Percentiles rank a stretch among this genome's conserved stretches.
Conservation (phyloP, 2,888 invertebrate genomes). For the Drosophila quinaria region DNA sequence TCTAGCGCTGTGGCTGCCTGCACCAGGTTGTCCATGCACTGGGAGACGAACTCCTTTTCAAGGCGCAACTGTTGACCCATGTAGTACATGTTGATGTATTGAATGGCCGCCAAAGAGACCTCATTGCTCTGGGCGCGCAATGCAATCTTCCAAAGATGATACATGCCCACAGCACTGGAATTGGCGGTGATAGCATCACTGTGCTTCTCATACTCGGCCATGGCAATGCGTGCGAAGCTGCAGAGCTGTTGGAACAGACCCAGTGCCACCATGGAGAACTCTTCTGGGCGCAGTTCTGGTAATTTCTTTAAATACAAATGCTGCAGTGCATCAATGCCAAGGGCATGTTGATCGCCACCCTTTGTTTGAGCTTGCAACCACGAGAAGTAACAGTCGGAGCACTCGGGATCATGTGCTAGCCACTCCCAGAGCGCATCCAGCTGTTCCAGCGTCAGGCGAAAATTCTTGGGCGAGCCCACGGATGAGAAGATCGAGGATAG, state of each 20-base stretch:
- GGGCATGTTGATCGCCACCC: slow-evolving; percentile 95
- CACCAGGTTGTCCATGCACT: slow-evolving; percentile 96
- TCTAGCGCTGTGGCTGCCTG: slow-evolving; percentile 92
- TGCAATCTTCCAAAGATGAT: slow-evolving; percentile 97
- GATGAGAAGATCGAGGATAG: slow-evolving; percentile 96
- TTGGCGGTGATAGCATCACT: slow-evolving; percentile 82
- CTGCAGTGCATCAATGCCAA: slow-evolving; percentile 94
- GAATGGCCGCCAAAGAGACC: slow-evolving; percentile 97
- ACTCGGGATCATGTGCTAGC: slow-evolving; percentile 93
- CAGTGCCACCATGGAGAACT: slow-evolving; percentile 96
- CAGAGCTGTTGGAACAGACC: slow-evolving; percentile 96
- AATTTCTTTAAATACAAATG: slow-evolving; percentile 95
- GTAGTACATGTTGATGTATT: slow-evolving; percentile 97
- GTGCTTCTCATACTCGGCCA: slow-evolving; percentile 89
- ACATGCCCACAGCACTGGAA: slow-evolving; percentile 93
- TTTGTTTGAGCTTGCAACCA: slow-evolving; percentile 97
- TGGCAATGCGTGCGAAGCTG: slow-evolving; percentile 93
- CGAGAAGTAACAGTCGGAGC: slow-evolving; percentile 96
- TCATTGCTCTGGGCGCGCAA: slow-evolving; percentile 96
- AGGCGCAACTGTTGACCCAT: slow-evolving; percentile 96
- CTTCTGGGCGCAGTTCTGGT: slow-evolving; percentile 94
- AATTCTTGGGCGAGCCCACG: slow-evolving; percentile 94
- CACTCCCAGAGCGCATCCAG: slow-evolving; percentile 97
- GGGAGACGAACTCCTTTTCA: slow-evolving; percentile 96
- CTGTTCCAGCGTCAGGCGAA: slow-evolving; percentile 93